Base-by-base conservation (phyloP, 2,888 invertebrate genomes). In the Elegia similella region DNA sequence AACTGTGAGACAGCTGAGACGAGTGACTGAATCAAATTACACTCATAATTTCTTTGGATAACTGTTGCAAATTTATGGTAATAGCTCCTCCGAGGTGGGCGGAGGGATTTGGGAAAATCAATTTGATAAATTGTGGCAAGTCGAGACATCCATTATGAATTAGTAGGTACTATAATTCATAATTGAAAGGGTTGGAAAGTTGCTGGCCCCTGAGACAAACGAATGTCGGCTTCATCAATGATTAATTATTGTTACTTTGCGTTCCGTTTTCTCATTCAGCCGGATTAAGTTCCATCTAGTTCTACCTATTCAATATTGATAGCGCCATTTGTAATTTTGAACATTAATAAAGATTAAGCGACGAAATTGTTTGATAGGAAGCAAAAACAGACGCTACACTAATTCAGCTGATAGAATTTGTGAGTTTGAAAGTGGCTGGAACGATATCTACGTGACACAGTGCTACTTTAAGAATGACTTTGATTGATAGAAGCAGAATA, bases 151-250 rank as follows among this genome's bases (percentile, higher is more conserved):
- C 78, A 84, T 88, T 87, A 86, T 84, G 83, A 86, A 84, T 88
- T 88, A 88, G 85, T n/a, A n/a, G n/a, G n/a, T 84, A 82, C 79
- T 85, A 88, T 88, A 89, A 89, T 87, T 90, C 81, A 86, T 87
- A 88, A 88, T 88, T 84, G 88, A 87, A 88, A 85, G 86, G 88
- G 85, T 84, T 81, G 77, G 73, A 77, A 84, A 88, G 80, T 86
- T 88, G 72, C 61, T 70, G 68, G 65, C 83, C 73, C 78, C 60
- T 60, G 87, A 81, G 89, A 87, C 86, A 87, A 87, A 87, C 88
- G 84, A 80, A 84, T 82, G 86, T 86, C 86, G 79, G 72, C 68
- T 75, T 86, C 84, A 86, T 84, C 82, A 84, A 88, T 88, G 84
- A 89, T 82, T 81, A 84, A 83, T 84, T 85, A 75, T 91, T 94